These are phyloP conservation scores for Lacerta agilis DNA, from an alignment of 2,797 vertebrate species.

Conservation along the genomic window DNA sequence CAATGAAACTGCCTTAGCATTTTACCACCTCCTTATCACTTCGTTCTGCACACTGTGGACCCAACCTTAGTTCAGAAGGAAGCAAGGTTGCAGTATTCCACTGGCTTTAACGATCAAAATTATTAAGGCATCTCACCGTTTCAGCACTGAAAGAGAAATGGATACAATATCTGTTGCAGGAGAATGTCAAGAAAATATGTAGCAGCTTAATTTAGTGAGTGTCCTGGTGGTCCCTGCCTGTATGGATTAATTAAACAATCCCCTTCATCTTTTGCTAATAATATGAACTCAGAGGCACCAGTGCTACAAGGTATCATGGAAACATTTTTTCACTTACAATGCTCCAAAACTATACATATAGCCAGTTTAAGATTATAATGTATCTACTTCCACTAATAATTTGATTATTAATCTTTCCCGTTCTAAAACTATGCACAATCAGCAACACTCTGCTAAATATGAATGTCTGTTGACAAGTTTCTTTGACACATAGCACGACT, in stretches of 20 bases:
- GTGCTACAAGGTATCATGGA: slow-evolving; percentile 57
- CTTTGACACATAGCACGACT: neutral
- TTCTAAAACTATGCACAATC: slow-evolving; percentile 25
- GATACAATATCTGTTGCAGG: neutral
- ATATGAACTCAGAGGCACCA: slow-evolving; percentile 49
- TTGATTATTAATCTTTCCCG: slow-evolving; percentile 54
- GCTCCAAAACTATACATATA: slow-evolving; percentile 43
- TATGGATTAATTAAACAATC: slow-evolving; percentile 42
- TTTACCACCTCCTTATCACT: neutral
- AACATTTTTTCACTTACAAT: slow-evolving; percentile 58
- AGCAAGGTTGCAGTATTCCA: neutral
- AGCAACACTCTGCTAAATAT: neutral
- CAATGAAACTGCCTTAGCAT: neutral
- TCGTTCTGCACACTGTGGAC: neutral
- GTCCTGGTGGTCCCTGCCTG: slow-evolving; percentile 45
- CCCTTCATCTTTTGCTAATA: slow-evolving; percentile 44
- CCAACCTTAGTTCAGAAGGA: slow-evolving; percentile 12
- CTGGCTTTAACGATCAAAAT: neutral
- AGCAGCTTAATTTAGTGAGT: rapidly evolving
- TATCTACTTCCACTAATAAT: slow-evolving; percentile 40
- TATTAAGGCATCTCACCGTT: slow-evolving; percentile 3
- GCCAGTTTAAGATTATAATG: slow-evolving; percentile 47
- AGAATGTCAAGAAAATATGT: slow-evolving; percentile 35
- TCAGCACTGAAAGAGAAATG: neutral
- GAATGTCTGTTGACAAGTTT: neutral